Evolutionary conservation across 1,140 invertebrate species (phyloP).

Genomic region (Drosophila erecta): DNA sequence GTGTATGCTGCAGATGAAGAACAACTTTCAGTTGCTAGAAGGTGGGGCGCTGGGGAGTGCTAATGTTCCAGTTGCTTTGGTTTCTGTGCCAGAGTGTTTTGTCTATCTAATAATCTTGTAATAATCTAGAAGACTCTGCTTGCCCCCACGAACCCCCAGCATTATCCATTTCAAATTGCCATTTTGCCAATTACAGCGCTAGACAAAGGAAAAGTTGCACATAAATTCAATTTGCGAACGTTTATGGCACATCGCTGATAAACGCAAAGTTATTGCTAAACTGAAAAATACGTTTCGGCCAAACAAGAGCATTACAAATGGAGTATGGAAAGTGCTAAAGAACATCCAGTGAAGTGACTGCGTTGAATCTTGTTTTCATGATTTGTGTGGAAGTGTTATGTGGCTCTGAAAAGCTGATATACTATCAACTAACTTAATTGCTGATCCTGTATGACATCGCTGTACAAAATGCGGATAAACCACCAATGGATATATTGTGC

Average conservation of each 20-base stretch:
- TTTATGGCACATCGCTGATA: constrained; percentile 68
- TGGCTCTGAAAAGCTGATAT: constrained; percentile 40
- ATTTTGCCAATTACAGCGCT: constrained; percentile 35
- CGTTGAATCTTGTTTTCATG: not conserved
- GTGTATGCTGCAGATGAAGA: constrained; percentile 46
- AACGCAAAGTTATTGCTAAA: constrained; percentile 30
- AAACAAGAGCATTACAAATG: constrained; percentile 8
- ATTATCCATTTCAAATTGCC: constrained; percentile 59
- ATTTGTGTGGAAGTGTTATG: constrained; percentile 23
- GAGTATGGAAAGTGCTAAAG: constrained; percentile 14
- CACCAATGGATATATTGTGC: constrained; percentile 40
- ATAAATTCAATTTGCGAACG: constrained; percentile 50
- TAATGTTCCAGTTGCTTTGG: constrained; percentile 82
- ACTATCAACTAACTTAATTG: constrained; percentile 4
- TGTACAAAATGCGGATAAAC: constrained; percentile 64
- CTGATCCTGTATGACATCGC: not conserved
- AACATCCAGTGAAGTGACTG: constrained; percentile 25
- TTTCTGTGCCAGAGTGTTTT: constrained; percentile 81
- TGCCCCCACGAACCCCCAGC: constrained; percentile 4
- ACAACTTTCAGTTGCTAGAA: constrained; percentile 20
- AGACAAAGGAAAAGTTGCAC: constrained; percentile 41
- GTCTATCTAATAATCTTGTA: constrained; percentile 78
- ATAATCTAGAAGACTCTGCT: constrained; percentile 57
- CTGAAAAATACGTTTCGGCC: not conserved
- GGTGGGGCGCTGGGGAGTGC: constrained; percentile 33